Base-by-base conservation (phyloP, 2,113 vertebrate species). In the Heterotilapia buettikoferi region DNA sequence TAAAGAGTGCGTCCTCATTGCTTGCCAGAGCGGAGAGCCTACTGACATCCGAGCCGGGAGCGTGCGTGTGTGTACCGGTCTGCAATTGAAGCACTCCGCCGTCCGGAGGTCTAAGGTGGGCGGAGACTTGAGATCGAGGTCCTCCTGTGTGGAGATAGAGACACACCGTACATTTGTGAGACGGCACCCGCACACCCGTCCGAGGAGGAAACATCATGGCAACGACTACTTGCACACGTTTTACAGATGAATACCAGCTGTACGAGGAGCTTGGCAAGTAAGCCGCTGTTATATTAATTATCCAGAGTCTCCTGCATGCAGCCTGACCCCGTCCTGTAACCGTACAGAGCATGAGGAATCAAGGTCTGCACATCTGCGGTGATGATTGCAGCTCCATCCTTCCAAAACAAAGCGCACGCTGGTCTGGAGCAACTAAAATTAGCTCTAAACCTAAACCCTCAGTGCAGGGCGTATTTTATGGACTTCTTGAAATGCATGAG, bases 201-300 rank as follows among this genome's bases (percentile, higher is more conserved):
- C 90, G 89, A 89, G 86, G 59, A 66, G 83, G 76, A 90, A 36
- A 8, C 96, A 96, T 96, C 95, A 98, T 98, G 98, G 97, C 98
- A 93, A 96, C 97, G 66, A 97, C 98, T 86, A 98, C 97, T 92
- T 98, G 98, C 89, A 98, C 98, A 83, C 97, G 98, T 87, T 98
- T 98, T 89, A 98, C 97, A 45, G 98, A 98, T 93, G 98, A 98
- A 93, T 98, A 96, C 93, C 98, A 98, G 97, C 97, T 98, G 66
- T 98, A 98, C 94, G 98, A 98, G 97, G 98, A 98, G 95, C 98
- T 98, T 87, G 98, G 98, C 97, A 98, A 98, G 98, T 98, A 98
- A 97, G 98, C 63, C 12, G 29, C 52, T 33, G 52, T 71, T 80
- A 3, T n/a, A 43, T 36, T 83, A 5, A 24, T 79, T 68, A 43